phyloP scores from a whole-genome alignment of 37 sponge, comb jelly and placozoan species.

The Oscarella lobularis region DNA sequence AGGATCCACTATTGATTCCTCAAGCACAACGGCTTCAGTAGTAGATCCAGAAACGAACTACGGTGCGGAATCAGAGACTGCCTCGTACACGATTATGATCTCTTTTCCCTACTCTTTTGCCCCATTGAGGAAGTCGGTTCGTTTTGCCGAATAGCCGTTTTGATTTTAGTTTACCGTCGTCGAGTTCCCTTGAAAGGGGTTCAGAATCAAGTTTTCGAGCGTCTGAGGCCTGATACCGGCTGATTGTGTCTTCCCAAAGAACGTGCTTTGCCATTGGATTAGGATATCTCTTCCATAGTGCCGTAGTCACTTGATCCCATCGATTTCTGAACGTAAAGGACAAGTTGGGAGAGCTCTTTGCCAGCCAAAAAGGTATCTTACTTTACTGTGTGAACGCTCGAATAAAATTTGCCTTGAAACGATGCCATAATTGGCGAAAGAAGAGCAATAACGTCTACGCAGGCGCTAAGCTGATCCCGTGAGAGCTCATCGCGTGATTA shows the following conservation, averaged over 20 bases:
- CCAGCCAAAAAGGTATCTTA: too few species aligned
- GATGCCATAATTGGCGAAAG: too few species aligned
- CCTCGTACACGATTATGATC: background rate
- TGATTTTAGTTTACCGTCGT: background rate
- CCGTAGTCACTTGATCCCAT: background rate
- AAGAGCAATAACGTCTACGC: too few species aligned
- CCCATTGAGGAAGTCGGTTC: background rate
- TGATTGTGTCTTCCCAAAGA: background rate
- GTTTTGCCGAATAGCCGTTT: background rate
- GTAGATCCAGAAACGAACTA: too few species aligned
- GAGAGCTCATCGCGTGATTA: too few species aligned
- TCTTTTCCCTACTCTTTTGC: background rate
- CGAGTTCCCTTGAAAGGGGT: background rate
- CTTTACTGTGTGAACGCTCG: too few species aligned
- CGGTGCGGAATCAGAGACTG: too few species aligned
- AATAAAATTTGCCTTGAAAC: too few species aligned
- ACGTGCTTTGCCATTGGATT: background rate
- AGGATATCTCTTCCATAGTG: background rate
- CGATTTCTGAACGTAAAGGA: background rate
- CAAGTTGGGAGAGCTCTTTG: too few species aligned
- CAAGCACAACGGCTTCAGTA: constrained; percentile 40
- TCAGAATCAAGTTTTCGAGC: too few species aligned
- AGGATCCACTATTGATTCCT: constrained; percentile 66
- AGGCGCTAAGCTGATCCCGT: too few species aligned
- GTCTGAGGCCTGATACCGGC: background rate